Percentiles rank a stretch among this genome's conserved stretches.
These are phyloP conservation scores for Gymnobelideus leadbeateri DNA, from an alignment of 2,113 vertebrate genomes.

Conservation along the genomic window DNA sequence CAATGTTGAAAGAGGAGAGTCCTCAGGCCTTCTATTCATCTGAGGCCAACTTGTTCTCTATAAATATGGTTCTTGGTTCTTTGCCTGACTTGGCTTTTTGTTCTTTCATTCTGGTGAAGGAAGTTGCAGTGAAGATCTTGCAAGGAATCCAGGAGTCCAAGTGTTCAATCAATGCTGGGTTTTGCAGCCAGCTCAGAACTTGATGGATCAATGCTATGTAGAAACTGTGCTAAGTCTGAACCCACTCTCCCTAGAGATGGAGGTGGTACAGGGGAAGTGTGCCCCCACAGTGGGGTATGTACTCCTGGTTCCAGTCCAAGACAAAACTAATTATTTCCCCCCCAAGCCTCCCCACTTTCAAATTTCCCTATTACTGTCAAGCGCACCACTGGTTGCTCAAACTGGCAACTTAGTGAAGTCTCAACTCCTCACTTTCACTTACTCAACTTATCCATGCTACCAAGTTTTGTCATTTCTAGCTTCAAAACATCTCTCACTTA, in stretches of 20 bases:
- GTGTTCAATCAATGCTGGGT: not conserved
- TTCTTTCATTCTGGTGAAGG: not conserved
- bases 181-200: not conserved
- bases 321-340: not conserved
- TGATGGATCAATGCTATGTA: not conserved
- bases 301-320: not conserved
- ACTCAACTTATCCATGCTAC: not conserved
- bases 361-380: not conserved
- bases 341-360: not conserved
- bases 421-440: not conserved
- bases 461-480: not conserved
- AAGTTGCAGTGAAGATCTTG: not conserved
- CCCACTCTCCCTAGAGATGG: not conserved
- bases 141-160: not conserved
- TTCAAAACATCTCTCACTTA: not conserved
- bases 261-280: not conserved
- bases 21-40: not conserved
- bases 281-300: not conserved
- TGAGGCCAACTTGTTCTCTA: not conserved
- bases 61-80: not conserved
- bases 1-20: not conserved
- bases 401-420: not conserved
- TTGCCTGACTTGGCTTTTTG: not conserved
- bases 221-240: not conserved
- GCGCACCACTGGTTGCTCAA: not conserved